Percentiles rank a stretch among this genome's conserved stretches.
phyloP scores from a whole-genome alignment of 2,797 vertebrate species.

The Podargus strigoides region DNA sequence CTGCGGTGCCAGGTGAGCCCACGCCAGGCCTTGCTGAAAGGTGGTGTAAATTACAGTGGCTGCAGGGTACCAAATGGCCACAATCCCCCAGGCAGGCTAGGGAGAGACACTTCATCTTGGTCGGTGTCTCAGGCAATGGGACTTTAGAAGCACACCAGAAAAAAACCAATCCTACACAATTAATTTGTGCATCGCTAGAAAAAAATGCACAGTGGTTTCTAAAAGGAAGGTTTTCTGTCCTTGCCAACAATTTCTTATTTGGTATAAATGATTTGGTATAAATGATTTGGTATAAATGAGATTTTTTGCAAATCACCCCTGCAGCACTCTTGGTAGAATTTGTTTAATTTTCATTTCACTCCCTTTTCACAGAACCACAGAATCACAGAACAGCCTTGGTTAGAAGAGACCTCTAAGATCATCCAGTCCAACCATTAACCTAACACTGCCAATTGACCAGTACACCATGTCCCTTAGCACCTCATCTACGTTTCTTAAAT shows the following conservation, averaged over 20 bases:
- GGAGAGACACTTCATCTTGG: background rate
- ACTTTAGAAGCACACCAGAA: background rate
- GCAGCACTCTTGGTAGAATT: background rate
- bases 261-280: background rate
- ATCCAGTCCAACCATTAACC: too few species aligned
- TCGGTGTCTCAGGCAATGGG: background rate
- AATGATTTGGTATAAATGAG: background rate
- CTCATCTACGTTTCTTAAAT: too few species aligned
- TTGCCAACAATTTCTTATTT: background rate
- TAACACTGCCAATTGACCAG: too few species aligned
- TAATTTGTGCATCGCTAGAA: background rate
- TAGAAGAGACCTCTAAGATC: too few species aligned
- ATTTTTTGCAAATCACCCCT: background rate
- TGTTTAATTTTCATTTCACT: background rate
- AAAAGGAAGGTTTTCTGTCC: background rate
- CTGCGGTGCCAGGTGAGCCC: background rate
- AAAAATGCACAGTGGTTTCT: background rate
- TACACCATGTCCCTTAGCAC: too few species aligned
- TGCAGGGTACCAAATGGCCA: background rate
- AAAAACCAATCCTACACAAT: background rate
- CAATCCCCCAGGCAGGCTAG: background rate
- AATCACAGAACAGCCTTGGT: too few species aligned
- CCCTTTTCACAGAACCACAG: too few species aligned
- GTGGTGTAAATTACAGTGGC: accelerated
- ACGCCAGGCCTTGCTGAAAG: background rate